Base-by-base conservation (phyloP, 2,797 vertebrate genomes). In the Lagorchestes hirsutus region DNA sequence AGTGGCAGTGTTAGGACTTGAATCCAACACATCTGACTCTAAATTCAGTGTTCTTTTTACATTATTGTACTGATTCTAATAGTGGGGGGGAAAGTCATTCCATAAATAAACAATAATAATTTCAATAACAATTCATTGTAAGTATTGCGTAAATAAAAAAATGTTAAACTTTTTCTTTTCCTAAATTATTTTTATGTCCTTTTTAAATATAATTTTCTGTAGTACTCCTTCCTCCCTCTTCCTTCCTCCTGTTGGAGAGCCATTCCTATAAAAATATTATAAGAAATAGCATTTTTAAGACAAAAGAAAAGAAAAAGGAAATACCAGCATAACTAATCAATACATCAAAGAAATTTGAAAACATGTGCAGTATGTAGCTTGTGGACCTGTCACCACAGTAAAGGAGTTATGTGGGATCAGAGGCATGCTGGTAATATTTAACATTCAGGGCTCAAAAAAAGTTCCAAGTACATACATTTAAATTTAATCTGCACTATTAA, bases 1-100 rank as follows among this genome's bases (percentile, higher is more conserved):
- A 12, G 11, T 0, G 0, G 18, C 1, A 74, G n/a, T 29, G 24
- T 31, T 40, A 56, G n/a, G 90, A 10, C 6, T 22, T 46, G 27
- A 10, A 24, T 6, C 55, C 74, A 4, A 2, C 3, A 0, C 56
- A 90, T 91, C 3, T 1, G 28, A 3, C 1, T 10, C 4, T 22
- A 8, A 5, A 18, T 24, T 52, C 3, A 0, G 0, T 1, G 27
- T 9, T 4, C 27, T 31, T 40, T 52, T 54, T 24, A 18, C 31
- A 0, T 0, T 24, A 27, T 87, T 9, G 4, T 27, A 87, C 9
- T 87, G 40, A 1, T 0, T 11, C 8, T 87, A 22, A 46, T 50
- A 9, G n/a, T 46, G 31, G 67, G n/a, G 5, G 4, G 40, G 22
- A 22, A 59, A 59, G 29, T 11, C 58, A 62, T 22, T 40, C 67